Evolutionary conservation across 1,140 invertebrate genomes (phyloP).

Genomic region (Eupeodes corollae): DNA sequence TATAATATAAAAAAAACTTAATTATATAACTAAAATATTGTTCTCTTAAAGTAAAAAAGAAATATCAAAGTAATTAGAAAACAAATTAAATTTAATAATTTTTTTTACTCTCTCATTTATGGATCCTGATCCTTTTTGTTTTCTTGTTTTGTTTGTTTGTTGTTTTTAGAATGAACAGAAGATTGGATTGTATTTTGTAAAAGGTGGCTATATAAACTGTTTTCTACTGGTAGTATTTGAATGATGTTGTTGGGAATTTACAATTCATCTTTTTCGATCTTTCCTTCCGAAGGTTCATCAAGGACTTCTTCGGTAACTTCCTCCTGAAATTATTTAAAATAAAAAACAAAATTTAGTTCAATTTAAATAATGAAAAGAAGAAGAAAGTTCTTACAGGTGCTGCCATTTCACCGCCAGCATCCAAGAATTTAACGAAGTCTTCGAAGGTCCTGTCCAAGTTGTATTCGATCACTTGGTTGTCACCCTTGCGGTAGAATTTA

Average conservation of each 20-base stretch:
- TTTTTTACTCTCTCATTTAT: too few relatives aligned
- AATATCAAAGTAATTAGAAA: too few relatives aligned
- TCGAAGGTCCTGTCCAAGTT: constrained; percentile 91
- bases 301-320: constrained; percentile 5
- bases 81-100: too few relatives aligned
- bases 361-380: background rate
- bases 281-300: constrained; percentile 3
- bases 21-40: too few relatives aligned
- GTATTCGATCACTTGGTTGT: constrained; percentile 90
- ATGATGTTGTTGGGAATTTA: constrained; percentile 1
- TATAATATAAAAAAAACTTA: too few relatives aligned
- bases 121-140: too few relatives aligned
- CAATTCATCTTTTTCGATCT: constrained; percentile 9
- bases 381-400: constrained; percentile 13
- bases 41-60: too few relatives aligned
- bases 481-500: constrained; percentile 85
- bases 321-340: background rate
- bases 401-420: constrained; percentile 39
- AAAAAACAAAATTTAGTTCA: background rate
- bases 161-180: too few relatives aligned
- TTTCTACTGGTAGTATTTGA: too few relatives aligned
- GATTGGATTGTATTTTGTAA: too few relatives aligned
- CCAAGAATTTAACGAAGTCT: constrained; percentile 84
- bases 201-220: too few relatives aligned
- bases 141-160: too few relatives aligned